phyloP scores from a whole-genome alignment of 2,888 invertebrate species.

The Epinotia brunnichana region DNA sequence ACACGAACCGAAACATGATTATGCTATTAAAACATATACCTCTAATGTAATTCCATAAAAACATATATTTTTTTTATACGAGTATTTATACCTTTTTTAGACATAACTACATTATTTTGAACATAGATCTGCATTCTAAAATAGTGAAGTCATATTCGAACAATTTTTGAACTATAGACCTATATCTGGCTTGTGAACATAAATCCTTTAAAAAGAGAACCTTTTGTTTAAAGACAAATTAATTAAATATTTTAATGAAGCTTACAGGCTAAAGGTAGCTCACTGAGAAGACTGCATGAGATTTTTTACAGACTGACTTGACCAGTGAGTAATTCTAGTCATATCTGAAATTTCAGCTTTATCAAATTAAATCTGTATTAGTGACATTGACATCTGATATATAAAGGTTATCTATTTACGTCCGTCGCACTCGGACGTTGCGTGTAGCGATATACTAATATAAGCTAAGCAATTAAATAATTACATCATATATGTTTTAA shows the following conservation, averaged over 20 bases:
- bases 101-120: neutral
- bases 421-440: neutral
- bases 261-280: too few species aligned
- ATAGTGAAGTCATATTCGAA: neutral
- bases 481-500: slow-evolving; percentile 5
- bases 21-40: neutral
- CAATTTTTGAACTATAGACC: neutral
- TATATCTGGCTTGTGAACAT: neutral
- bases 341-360: neutral
- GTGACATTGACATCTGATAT: neutral
- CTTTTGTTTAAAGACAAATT: too few species aligned
- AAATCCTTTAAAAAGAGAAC: too few species aligned
- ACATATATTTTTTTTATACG: neutral
- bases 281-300: too few species aligned
- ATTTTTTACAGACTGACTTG: too few species aligned
- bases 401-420: neutral
- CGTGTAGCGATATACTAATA: neutral
- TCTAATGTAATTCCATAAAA: neutral
- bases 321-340: too few species aligned
- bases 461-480: slow-evolving; percentile 17
- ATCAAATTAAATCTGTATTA: neutral
- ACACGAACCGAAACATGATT: neutral
- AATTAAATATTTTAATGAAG: too few species aligned
- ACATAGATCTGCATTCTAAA: too few species aligned
- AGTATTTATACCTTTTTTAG: neutral